phyloP scores from a whole-genome alignment of 2,113 vertebrate genomes.

The Labeo rohita region DNA sequence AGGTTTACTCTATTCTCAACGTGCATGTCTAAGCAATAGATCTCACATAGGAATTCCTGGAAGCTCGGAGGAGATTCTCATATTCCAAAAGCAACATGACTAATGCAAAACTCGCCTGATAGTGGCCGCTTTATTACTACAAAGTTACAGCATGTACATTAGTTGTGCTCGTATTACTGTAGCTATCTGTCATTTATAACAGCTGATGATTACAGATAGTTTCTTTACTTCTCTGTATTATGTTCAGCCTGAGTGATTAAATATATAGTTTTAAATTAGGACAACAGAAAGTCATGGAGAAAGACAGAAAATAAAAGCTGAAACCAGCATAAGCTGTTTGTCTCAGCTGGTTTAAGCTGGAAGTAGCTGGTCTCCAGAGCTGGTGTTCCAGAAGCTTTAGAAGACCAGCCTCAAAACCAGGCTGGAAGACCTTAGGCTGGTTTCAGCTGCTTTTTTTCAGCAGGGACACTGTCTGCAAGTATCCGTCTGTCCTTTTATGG shows the following conservation, averaged over 20 bases:
- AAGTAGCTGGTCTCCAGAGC: background rate
- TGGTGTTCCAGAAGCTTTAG: background rate
- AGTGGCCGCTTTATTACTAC: slow-evolving; percentile 46
- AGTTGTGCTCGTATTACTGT: background rate
- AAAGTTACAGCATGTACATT: background rate
- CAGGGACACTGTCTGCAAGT: background rate
- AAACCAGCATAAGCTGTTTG: background rate
- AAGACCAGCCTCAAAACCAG: background rate
- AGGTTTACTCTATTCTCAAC: slow-evolving; percentile 17
- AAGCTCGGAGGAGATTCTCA: slow-evolving; percentile 62
- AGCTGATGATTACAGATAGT: slow-evolving; percentile 7
- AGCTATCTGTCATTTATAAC: slow-evolving; percentile 4
- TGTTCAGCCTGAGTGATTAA: background rate
- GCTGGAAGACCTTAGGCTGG: background rate
- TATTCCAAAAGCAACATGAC: slow-evolving; percentile 59
- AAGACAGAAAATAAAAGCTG: background rate
- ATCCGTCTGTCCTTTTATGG: background rate
- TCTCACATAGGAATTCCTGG: slow-evolving; percentile 49
- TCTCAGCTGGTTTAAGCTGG: too few relatives aligned
- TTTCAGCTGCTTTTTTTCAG: background rate
- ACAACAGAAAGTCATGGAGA: background rate
- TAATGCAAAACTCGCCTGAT: slow-evolving; percentile 51
- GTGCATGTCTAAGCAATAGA: slow-evolving; percentile 42
- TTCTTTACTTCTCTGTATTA: background rate
- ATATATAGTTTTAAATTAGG: background rate